phyloP scores from a whole-genome alignment of 2,113 vertebrate genomes.

The Neoarius graeffei region DNA sequence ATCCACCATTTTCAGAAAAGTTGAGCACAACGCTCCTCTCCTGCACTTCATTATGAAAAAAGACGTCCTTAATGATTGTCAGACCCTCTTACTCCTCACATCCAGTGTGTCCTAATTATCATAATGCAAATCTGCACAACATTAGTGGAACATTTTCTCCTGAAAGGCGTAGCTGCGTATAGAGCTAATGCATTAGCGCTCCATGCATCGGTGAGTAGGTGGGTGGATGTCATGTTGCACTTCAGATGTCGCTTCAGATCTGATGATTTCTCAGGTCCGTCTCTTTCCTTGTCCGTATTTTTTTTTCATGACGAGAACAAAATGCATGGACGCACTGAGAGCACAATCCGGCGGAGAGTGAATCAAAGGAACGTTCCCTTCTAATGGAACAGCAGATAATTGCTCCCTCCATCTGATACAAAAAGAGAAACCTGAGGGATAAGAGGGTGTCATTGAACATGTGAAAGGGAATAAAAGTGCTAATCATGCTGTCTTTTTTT shows the following conservation, averaged over 20 bases:
- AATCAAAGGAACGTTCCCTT: slow-evolving; percentile 34
- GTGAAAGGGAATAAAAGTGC: slow-evolving; percentile 52
- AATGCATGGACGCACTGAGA: slow-evolving; percentile 34
- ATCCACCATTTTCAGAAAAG: slow-evolving; percentile 3
- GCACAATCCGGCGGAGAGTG: slow-evolving; percentile 37
- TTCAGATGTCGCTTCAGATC: slow-evolving; percentile 47
- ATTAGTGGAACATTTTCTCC: slow-evolving; percentile 24
- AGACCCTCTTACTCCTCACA: neutral
- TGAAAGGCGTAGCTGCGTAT: slow-evolving; percentile 29
- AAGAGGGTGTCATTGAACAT: slow-evolving; percentile 53
- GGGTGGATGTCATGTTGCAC: slow-evolving; percentile 45
- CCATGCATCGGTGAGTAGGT: slow-evolving; percentile 35
- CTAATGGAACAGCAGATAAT: slow-evolving; percentile 57
- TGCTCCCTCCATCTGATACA: slow-evolving; percentile 49
- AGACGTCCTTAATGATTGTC: neutral
- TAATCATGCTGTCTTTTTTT: slow-evolving; percentile 45
- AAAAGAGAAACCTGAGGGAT: slow-evolving; percentile 44
- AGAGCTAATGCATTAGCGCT: slow-evolving; percentile 42
- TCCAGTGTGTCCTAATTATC: neutral
- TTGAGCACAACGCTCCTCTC: neutral
- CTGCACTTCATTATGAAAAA: neutral
- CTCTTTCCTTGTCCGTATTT: slow-evolving; percentile 20
- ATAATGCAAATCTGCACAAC: slow-evolving; percentile 1
- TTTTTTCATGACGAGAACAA: slow-evolving; percentile 41
- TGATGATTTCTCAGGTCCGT: slow-evolving; percentile 47